Evolutionary conservation across 2,888 invertebrate genomes (phyloP), one percentile per base, ranked within the genome.

Genomic region (Abrostola tripartita): DNA sequence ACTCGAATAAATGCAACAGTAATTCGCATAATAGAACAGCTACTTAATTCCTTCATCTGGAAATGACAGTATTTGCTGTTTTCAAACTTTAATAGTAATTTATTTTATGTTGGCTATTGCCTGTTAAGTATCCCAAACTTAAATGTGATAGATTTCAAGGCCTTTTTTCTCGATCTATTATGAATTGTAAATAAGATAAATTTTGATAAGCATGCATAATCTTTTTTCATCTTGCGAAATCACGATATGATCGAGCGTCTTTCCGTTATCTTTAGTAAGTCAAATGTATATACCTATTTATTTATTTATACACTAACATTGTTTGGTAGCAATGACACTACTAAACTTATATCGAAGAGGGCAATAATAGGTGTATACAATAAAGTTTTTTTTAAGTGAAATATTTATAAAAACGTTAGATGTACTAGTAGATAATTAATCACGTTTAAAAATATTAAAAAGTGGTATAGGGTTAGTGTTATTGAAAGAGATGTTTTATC

Each of bases 281-380:
- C 70, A 81, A 81, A 66, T 87, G 83, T 88, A 87, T 82, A 84
- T 84, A 87, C 78, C 82, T 81, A 84, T 81, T 81, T 87, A 87
- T 87, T 88, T 89, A 89, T 89, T 89, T 87, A 86, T 83, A 79
- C 61, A 68, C 76, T 79, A 8, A 24, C 44, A 79, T 79, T 81
- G 70, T 83, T 80, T 77, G 67, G 82, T 79, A 76, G 85, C 79
- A 72, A 64, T 68, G 68, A 71, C 70, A 77, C 86, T 85, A 84
- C 85, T 81, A 76, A 84, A 86, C 76, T 79, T 84, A 83, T 88
- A 89, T 86, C 83, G 80, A 88, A 87, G 82, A 92, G 87, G 93
- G 94, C 94, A 94, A 94, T 94, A 94, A 94, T 92, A 92, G 90
- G 84, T 85, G 85, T 91, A 89, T 90, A 91, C 89, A 92, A 88